A percentile compares a stretch with the other conserved stretches of the same genome.
These are phyloP conservation scores for Tolypeutes matacus DNA, from an alignment of 2,797 vertebrate genomes.

Conservation along the genomic window DNA sequence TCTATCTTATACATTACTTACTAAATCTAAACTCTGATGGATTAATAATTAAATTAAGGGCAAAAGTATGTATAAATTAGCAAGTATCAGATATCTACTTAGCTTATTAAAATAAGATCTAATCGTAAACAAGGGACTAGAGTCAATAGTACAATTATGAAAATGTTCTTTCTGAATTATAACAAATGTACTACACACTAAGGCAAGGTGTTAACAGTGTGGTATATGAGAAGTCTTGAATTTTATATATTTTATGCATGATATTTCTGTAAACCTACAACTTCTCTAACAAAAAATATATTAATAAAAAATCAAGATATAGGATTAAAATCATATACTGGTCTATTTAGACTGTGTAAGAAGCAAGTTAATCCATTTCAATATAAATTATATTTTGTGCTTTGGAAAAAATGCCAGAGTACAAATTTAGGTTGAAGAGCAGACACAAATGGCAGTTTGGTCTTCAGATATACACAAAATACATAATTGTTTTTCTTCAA, in stretches of 20 bases:
- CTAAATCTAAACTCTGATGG: constrained; percentile 47
- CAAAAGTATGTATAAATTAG: constrained; percentile 70
- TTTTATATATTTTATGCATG: too few relatives aligned
- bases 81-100: constrained; percentile 63
- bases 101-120: constrained; percentile 20
- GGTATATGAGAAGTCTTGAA: too few relatives aligned
- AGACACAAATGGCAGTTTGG: constrained; percentile 50
- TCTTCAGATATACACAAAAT: constrained; percentile 59
- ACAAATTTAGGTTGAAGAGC: constrained; percentile 74
- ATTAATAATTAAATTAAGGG: constrained; percentile 67
- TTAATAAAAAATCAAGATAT: neutral
- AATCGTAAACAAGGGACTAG: neutral
- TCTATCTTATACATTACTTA: constrained; percentile 44
- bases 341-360: constrained; percentile 52
- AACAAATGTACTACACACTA: too few relatives aligned
- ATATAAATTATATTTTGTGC: constrained; percentile 69
- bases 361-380: constrained; percentile 59
- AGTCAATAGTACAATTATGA: too few relatives aligned
- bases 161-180: too few relatives aligned
- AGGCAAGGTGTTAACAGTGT: too few relatives aligned
- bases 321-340: constrained; percentile 60
- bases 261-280: too few relatives aligned
- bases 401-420: constrained; percentile 71
- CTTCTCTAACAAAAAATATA: too few relatives aligned
- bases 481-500: constrained; percentile 52